These are phyloP conservation scores for Megalopta genalis DNA, from an alignment of 1,140 invertebrate genomes.

Conservation along the genomic window DNA sequence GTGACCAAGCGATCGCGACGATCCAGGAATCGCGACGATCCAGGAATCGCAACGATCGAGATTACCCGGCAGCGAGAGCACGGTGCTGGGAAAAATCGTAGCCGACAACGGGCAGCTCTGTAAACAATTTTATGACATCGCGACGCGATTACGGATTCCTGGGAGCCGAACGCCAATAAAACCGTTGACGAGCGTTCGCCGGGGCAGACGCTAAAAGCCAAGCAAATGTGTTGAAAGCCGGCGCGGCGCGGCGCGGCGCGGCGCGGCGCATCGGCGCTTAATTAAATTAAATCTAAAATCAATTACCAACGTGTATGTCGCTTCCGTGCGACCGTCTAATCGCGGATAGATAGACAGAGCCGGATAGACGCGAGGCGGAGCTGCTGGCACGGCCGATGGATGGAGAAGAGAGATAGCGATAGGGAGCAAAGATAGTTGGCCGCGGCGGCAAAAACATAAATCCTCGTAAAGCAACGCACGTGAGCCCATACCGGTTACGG, in stretches of 20 bases:
- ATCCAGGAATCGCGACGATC: too few relatives aligned
- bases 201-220: conserved; percentile 28
- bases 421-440: conserved; percentile 17
- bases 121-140: conserved; percentile 30
- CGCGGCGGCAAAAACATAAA: conserved; percentile 46
- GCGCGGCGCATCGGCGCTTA: conserved; percentile 33
- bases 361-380: background rate
- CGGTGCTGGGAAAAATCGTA: background rate
- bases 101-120: background rate
- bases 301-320: conserved; percentile 43
- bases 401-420: background rate
- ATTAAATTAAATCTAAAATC: conserved; percentile 63
- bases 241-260: background rate
- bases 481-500: conserved; percentile 47
- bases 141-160: conserved; percentile 16
- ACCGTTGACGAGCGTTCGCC: background rate
- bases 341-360: background rate
- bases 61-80: too few relatives aligned
- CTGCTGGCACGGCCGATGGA: background rate
- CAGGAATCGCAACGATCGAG: too few relatives aligned
- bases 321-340: conserved; percentile 42
- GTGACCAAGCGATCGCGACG: too few relatives aligned
- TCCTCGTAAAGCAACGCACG: conserved; percentile 43
- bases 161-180: conserved; percentile 8
- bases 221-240: conserved; percentile 48